Evolutionary conservation across 2,797 vertebrate species (phyloP).

Genomic region (Triplophysa yarkandensis): DNA sequence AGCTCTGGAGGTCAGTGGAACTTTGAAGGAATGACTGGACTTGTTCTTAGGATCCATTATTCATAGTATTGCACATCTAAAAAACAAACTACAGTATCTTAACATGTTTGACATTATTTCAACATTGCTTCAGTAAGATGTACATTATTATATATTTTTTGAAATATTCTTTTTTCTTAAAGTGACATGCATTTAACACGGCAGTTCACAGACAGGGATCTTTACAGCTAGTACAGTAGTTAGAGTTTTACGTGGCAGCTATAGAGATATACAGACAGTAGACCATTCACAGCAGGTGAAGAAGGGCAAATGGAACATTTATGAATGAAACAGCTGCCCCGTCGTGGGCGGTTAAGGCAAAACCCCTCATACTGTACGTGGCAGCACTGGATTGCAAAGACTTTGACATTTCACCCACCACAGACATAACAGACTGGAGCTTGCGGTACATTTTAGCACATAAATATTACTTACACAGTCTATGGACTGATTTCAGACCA

Average conservation of each 20-base stretch:
- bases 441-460: slow-evolving; percentile 67
- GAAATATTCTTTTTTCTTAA: slow-evolving; percentile 62
- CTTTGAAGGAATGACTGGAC: slow-evolving; percentile 27
- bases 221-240: slow-evolving; percentile 75
- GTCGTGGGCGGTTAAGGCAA: slow-evolving; percentile 28
- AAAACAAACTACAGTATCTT: slow-evolving; percentile 70
- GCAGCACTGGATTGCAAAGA: slow-evolving; percentile 50
- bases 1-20: slow-evolving; percentile 64
- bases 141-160: slow-evolving; percentile 73
- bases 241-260: slow-evolving; percentile 59
- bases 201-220: slow-evolving; percentile 75
- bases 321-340: slow-evolving; percentile 48
- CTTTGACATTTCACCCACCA: slow-evolving; percentile 61
- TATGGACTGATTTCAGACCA: slow-evolving; percentile 21
- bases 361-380: slow-evolving; percentile 41
- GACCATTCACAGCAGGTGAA: slow-evolving; percentile 71
- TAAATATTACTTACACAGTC: slow-evolving; percentile 63
- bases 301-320: slow-evolving; percentile 62
- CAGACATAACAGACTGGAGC: slow-evolving; percentile 68
- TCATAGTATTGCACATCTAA: slow-evolving; percentile 79
- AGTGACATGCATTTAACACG: slow-evolving; percentile 79
- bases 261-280: slow-evolving; percentile 65
- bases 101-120: slow-evolving; percentile 42
- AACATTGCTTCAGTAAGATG: slow-evolving; percentile 69
- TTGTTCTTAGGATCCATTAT: slow-evolving; percentile 61